These are phyloP conservation scores for Peromyscus californicus DNA, from an alignment of 2,113 vertebrate species.

Conservation along the genomic window DNA sequence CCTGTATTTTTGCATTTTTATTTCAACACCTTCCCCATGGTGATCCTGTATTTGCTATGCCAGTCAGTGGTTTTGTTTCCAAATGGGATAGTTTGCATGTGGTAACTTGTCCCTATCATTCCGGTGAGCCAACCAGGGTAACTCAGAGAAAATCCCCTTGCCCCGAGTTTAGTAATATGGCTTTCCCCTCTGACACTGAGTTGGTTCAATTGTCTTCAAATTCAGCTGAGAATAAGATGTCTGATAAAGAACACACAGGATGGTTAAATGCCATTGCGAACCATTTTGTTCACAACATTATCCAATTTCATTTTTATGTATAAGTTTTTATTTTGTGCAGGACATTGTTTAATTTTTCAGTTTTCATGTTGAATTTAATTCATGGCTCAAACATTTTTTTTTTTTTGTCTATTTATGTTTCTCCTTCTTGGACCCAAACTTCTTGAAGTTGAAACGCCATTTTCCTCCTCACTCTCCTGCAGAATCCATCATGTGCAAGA, in stretches of 20 bases:
- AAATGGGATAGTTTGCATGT: not conserved
- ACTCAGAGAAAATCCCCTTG: not conserved
- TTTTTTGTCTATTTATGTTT: not conserved
- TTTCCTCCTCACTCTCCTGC: not conserved
- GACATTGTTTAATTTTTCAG: not conserved
- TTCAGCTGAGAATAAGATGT: not conserved
- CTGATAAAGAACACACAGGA: not conserved
- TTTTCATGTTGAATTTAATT: not conserved
- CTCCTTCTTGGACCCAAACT: slow-evolving; percentile 25
- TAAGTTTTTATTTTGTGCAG: not conserved
- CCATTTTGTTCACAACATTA: not conserved
- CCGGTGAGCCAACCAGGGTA: too few species aligned
- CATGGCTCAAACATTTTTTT: not conserved
- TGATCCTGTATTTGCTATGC: not conserved
- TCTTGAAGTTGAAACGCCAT: not conserved
- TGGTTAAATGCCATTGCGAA: fast-evolving
- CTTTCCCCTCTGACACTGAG: not conserved
- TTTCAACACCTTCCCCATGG: not conserved
- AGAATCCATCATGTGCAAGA: slow-evolving; percentile 1
- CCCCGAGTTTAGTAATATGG: not conserved
- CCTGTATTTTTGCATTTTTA: not conserved
- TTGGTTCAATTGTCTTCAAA: not conserved
- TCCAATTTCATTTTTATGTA: not conserved
- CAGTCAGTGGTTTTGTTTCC: not conserved
- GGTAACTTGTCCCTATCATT: too few species aligned